Base-by-base conservation (phyloP, 2,888 invertebrate species). In the Globia sparganii region DNA sequence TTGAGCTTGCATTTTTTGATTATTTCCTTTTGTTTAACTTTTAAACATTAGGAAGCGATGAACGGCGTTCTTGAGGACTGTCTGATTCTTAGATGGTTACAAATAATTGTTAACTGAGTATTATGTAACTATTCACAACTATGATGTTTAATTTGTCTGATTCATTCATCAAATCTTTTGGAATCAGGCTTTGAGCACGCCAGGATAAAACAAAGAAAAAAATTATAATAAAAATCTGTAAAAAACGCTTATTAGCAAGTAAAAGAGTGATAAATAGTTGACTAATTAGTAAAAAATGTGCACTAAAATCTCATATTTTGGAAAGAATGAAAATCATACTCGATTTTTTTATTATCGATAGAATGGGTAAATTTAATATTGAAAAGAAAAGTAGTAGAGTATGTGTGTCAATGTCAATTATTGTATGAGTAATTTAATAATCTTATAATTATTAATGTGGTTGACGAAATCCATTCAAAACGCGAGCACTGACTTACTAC, bases 11-110 rank as follows among this genome's bases (percentile, higher is more conserved):
- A 46, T 40, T 15, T 37, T 67, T 68, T 68, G 25, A 37, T 34
- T 37, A 43, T 62, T 37, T 77, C 56, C 61, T 15, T 28, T 34
- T 25, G 34, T 58, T 59, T 49, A 46, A 75, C n/a, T 34, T 34
- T 34, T 56, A 2, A 21, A 64, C 9, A n/a, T 40, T 76, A 53
- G 28, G 61, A 67, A 78, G 53, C 18, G 11, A 25, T 25, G 40
- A 67, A 53, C 53, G 61, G 49, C 58, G 18, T 58, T 15, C 8
- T 46, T 34, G 18, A 25, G 43, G 25, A 34, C 15, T 64, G 28
- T n/a, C 8, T 53, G 9, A 34, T 59, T 58, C 13, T 34, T 46
- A 9, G 11, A 15, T 1, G 9, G 4, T 3, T 28, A n/a, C 2
- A 59, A 70, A 53, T 53, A 53, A 53, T 53, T 53, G 9, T 25